Base-by-base conservation (phyloP, 2,797 vertebrate genomes). In the Ctenosaura bakeri region DNA sequence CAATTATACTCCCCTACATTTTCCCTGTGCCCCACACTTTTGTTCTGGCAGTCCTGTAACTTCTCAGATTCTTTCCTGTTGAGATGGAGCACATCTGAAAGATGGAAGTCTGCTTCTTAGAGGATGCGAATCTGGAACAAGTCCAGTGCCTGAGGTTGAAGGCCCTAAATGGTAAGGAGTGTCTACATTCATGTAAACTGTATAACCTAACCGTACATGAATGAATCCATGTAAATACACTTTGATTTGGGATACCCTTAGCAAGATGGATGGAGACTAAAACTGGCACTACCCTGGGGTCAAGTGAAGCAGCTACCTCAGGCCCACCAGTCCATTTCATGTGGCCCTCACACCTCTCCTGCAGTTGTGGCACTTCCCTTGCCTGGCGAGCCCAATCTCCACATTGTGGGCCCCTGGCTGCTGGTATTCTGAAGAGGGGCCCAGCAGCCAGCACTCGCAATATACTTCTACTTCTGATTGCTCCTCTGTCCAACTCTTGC, bases 11-110 rank as follows among this genome's bases (percentile, higher is more conserved):
- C 35, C 73, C 35, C 73, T 7, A 35, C 73, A 35, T 74, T n/a
- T 73, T 35, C 14, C 29, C 91, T 35, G 0, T 2, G 2, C 3
- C 50, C 13, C 52, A 4, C 0, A 0, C 42, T 71, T 86, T 91
- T 84, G 38, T 93, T 93, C 89, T 91, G 59, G 52, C 59, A 90
- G 1, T 59, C 6, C 6, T 1, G 16, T 32, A 62, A 26, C 66
- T 83, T 93, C 90, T 90, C 35, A 20, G 90, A 79, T 80, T 76
- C 86, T 50, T 87, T 89, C 80, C n/a, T 78, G 35, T 54, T 26
- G 32, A n/a, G 62, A 13, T 76, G 59, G 46, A 42, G 29, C 93
- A 38, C 32, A 88, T 64, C 56, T 35, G 4, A 90, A n/a, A 14
- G 35, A 62, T 62, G 29, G 46, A 16, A 62, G 83, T 32, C 52